Evolutionary conservation across 2,113 vertebrate genomes (phyloP).

Genomic region (Oncorhynchus keta): DNA sequence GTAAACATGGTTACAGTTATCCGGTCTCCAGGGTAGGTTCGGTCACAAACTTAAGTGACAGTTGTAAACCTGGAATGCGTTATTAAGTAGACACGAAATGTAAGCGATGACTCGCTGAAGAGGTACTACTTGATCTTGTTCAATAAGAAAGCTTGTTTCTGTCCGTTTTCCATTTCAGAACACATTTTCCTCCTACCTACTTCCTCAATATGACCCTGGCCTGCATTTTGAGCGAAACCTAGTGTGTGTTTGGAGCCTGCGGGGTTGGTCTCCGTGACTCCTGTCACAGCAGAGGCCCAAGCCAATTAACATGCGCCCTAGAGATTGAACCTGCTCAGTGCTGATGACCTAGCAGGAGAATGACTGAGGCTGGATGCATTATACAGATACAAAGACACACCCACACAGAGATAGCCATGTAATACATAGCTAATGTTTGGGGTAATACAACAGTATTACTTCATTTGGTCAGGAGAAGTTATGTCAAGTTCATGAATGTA

Average conservation of each 20-base stretch:
- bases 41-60: too few relatives aligned
- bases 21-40: not conserved
- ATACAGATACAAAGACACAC: not conserved
- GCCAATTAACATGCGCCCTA: constrained; percentile 25
- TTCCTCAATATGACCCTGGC: not conserved
- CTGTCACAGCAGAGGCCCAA: constrained; percentile 11
- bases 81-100: too few relatives aligned
- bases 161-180: not conserved
- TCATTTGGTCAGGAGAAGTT: too few relatives aligned
- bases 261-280: constrained; percentile 1
- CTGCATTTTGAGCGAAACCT: too few relatives aligned
- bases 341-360: constrained; percentile 1
- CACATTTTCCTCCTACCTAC: not conserved
- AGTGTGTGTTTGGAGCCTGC: not conserved
- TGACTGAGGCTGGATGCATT: not conserved
- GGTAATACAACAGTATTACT: too few relatives aligned
- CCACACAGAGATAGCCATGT: not conserved
- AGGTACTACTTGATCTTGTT: not conserved
- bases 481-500: too few relatives aligned
- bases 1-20: not conserved
- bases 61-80: too few relatives aligned
- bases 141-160: not conserved
- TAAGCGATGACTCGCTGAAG: too few relatives aligned
- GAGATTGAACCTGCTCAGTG: constrained; percentile 18
- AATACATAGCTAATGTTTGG: not conserved